These are phyloP conservation scores for Oithona nana DNA, from an alignment of 2,888 invertebrate genomes.

Conservation along the genomic window DNA sequence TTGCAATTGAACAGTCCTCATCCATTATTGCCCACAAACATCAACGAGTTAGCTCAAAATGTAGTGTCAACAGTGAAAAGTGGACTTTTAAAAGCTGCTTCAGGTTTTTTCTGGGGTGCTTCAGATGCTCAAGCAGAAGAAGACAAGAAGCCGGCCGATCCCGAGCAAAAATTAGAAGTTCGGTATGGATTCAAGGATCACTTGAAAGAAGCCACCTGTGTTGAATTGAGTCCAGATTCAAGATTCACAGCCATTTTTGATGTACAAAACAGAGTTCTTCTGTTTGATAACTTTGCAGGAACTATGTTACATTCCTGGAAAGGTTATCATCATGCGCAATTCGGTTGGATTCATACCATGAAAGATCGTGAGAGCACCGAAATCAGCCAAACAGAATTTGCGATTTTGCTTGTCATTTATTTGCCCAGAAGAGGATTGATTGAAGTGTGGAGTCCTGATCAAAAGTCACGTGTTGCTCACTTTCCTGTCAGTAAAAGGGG, in stretches of 20 bases:
- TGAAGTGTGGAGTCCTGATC: conserved; percentile 16
- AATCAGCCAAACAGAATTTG: neutral
- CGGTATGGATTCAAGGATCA: neutral
- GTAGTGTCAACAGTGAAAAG: conserved; percentile 10
- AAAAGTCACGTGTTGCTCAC: conserved; percentile 1
- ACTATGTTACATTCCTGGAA: conserved; percentile 14
- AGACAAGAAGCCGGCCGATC: neutral
- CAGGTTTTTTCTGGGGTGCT: neutral
- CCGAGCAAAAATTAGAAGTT: neutral
- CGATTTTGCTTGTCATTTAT: conserved; percentile 3
- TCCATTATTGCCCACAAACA: neutral
- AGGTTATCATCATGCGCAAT: conserved; percentile 11
- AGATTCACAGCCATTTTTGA: conserved; percentile 1
- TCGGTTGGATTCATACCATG: neutral
- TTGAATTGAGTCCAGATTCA: conserved; percentile 8
- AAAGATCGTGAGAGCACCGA: neutral
- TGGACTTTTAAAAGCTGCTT: neutral
- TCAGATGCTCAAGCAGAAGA: neutral
- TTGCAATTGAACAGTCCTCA: neutral
- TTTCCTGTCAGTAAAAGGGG: neutral
- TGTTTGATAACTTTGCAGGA: conserved; percentile 4
- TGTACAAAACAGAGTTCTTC: conserved; percentile 4
- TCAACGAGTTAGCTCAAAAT: conserved; percentile 4
- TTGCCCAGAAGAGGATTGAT: conserved; percentile 3
- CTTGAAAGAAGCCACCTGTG: neutral